Percentiles rank a stretch among this genome's conserved stretches.
phyloP scores from a whole-genome alignment of 1,140 invertebrate genomes.

The Neuroterus valhalla region DNA sequence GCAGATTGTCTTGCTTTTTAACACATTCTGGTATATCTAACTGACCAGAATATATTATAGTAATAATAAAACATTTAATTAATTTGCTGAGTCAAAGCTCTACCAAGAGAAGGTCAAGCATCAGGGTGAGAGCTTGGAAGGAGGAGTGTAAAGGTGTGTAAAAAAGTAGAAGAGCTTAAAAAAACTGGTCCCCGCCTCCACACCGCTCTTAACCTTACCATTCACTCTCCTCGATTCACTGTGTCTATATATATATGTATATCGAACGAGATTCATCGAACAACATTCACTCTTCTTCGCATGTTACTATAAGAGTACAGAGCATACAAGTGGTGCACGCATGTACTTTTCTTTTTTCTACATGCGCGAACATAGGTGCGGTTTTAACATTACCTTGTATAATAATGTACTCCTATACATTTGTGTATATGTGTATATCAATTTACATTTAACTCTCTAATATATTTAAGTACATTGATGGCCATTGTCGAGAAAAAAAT shows the following conservation, averaged over 20 bases:
- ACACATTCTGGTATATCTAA: neutral
- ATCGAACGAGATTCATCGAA: conserved; percentile 15
- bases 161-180: conserved; percentile 37
- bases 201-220: conserved; percentile 60
- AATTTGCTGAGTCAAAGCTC: conserved; percentile 24
- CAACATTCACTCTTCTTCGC: conserved; percentile 10
- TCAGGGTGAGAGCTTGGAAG: conserved; percentile 30
- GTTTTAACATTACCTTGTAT: conserved; percentile 31
- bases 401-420: conserved; percentile 7
- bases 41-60: neutral
- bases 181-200: conserved; percentile 69
- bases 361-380: conserved; percentile 28
- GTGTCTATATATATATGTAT: conserved; percentile 21
- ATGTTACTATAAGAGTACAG: conserved; percentile 25
- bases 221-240: conserved; percentile 32
- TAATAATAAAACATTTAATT: conserved; percentile 20
- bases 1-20: too few relatives aligned
- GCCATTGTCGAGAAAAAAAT: conserved; percentile 30
- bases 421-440: conserved; percentile 23
- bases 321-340: conserved; percentile 14
- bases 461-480: conserved; percentile 22
- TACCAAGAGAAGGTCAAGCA: conserved; percentile 11
- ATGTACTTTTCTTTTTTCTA: conserved; percentile 15
- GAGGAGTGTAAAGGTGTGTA: conserved; percentile 35
- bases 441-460: conserved; percentile 5